These are phyloP conservation scores for Penaeus vannamei DNA, from an alignment of 1,140 invertebrate genomes.

Conservation along the genomic window DNA sequence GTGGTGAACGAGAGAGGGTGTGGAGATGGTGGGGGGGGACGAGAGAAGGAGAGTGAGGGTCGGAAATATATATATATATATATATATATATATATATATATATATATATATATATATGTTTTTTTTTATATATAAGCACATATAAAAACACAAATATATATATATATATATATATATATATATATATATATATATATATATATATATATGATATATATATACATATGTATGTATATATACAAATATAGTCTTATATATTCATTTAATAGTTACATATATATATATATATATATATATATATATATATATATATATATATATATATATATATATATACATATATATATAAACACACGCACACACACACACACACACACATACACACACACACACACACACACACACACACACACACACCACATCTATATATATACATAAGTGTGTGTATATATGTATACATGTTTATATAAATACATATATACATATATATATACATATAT, in stretches of 20 bases:
- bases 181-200: constrained; percentile 3
- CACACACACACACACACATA: neutral
- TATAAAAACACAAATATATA: constrained; percentile 1
- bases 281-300: constrained; percentile 27
- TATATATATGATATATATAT: constrained; percentile 33
- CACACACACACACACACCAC: constrained; percentile 18
- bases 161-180: constrained; percentile 29
- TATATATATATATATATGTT: constrained; percentile 17
- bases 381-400: constrained; percentile 22
- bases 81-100: neutral
- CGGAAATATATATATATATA: neutral
- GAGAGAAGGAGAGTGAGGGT: neutral
- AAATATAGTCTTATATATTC: constrained; percentile 8
- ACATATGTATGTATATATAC: constrained; percentile 29
- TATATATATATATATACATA: constrained; percentile 34
- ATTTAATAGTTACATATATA: constrained; percentile 12
- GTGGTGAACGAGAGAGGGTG: too few relatives aligned
- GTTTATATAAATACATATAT: neutral
- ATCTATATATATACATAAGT: constrained; percentile 21
- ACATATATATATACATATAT: neutral
- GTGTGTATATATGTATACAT: neutral
- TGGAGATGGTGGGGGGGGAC: neutral
- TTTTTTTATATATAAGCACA: constrained; percentile 19
- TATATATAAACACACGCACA: constrained; percentile 19
- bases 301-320: constrained; percentile 23